Evolutionary conservation across 2,113 vertebrate species (phyloP).

Genomic region (Rhombomys opimus): DNA sequence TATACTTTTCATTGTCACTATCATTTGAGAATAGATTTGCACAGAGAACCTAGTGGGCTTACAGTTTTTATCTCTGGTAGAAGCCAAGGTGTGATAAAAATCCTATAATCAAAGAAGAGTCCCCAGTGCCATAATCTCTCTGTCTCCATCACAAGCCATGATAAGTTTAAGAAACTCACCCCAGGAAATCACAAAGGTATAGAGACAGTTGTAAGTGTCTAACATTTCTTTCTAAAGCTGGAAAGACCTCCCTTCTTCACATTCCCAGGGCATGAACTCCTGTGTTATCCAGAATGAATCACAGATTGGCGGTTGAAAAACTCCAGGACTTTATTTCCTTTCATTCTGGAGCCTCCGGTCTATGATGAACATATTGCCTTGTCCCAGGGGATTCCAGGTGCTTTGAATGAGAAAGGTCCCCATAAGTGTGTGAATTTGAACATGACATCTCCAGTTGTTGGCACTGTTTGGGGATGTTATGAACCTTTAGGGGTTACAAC

Average conservation of each 20-base stretch:
- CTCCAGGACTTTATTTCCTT: not conserved
- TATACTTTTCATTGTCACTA: not conserved
- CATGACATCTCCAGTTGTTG: not conserved
- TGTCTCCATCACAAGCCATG: not conserved
- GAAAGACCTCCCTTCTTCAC: not conserved
- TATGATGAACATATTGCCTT: not conserved
- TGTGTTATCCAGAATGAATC: accelerated
- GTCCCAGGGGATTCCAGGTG: not conserved
- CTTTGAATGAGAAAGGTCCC: not conserved
- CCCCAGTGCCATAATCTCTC: not conserved
- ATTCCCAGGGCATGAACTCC: not conserved
- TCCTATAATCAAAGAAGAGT: not conserved
- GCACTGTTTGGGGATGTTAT: not conserved
- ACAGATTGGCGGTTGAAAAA: not conserved
- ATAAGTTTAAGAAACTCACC: not conserved
- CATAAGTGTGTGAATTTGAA: not conserved
- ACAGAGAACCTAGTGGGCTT: not conserved
- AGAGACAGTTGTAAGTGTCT: not conserved
- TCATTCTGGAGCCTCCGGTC: not conserved
- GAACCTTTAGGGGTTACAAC: not conserved
- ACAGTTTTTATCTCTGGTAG: not conserved
- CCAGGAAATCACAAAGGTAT: not conserved
- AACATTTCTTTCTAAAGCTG: not conserved
- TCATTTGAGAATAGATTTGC: too few relatives aligned
- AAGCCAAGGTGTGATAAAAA: not conserved